Evolutionary conservation across 1,140 invertebrate species (phyloP), one percentile per base, ranked within the genome.

Genomic region (Frieseomelitta varia): DNA sequence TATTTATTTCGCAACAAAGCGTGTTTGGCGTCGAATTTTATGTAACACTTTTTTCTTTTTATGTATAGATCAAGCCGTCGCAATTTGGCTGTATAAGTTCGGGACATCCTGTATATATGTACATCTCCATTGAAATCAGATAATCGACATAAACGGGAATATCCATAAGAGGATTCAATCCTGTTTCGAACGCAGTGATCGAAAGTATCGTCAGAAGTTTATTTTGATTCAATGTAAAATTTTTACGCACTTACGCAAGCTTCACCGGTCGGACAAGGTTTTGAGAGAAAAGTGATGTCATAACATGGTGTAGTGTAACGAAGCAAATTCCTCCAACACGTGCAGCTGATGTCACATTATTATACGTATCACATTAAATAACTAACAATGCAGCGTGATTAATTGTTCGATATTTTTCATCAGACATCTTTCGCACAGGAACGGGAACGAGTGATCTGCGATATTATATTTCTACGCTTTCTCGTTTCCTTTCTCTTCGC

Each of bases 261-360:
- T 51, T 84, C 51, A 81, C 87, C 67, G 88, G 85, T 85, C 67
- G 61, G 71, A 39, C 88, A 61, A 80, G 88, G 81, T 81, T 89
- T 73, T 68, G 75, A 87, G 88, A 79, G 74, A 80, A 82, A 85
- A 90, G 65, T 90, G 88, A 90, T 87, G 88, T 90, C 88, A 90
- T 82, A 76, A 56, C 30, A 53, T 65, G 4, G 47, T 53, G 51
- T 71, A 85, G 34, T 78, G 65, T 34, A 61, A 27, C 78, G 81
- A 65, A 85, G 67, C 61, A 67, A n/a, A 39, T 65, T 24, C 79
- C 65, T 76, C 17, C 47, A 34, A 58, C 71, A 87, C 82, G 69
- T 88, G 86, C 47, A 47, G 58, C n/a, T 30, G 61, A 87, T 86
- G 74, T 79, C 55, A 72, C 34, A 61, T 67, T 63, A 72, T 15